These are phyloP conservation scores for Taenaris catops DNA, from an alignment of 2,888 invertebrate genomes.

Conservation along the genomic window DNA sequence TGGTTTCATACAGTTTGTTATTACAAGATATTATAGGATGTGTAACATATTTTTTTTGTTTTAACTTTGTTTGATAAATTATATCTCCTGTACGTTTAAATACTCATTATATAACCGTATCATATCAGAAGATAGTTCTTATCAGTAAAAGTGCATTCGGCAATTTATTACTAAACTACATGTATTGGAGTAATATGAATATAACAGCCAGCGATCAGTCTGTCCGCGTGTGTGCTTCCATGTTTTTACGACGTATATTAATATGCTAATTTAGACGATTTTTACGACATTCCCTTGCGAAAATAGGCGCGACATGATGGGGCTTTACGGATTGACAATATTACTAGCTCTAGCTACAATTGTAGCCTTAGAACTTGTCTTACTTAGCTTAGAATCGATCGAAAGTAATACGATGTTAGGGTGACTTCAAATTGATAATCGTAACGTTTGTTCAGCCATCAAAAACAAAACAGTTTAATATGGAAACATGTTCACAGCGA, in stretches of 20 bases:
- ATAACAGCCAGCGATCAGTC: conserved; percentile 68
- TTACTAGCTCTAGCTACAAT: conserved; percentile 31
- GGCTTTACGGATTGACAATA: conserved; percentile 63
- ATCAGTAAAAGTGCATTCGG: conserved; percentile 18
- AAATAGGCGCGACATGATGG: conserved; percentile 40
- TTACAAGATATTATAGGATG: conserved; percentile 22
- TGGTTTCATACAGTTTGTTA: conserved; percentile 12
- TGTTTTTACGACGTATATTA: conserved; percentile 67
- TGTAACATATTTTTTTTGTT: conserved; percentile 20
- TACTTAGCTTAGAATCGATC: conserved; percentile 20
- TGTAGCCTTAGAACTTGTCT: conserved; percentile 24
- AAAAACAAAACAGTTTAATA: no score
- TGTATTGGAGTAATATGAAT: conserved; percentile 25
- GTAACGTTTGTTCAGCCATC: conserved; percentile 5
- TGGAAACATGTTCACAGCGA: conserved; percentile 1
- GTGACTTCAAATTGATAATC: conserved; percentile 3
- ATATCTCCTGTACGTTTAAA: conserved; percentile 14
- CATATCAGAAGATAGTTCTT: conserved; percentile 26
- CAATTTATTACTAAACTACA: conserved; percentile 15
- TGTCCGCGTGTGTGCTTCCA: conserved; percentile 78
- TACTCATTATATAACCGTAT: conserved; percentile 20
- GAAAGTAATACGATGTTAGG: conserved; percentile 9
- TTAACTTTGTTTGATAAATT: no score
- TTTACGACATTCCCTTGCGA: conserved; percentile 46
- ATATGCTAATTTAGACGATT: conserved; percentile 62